phyloP scores from a whole-genome alignment of 2,888 invertebrate species.

The Phengaris alcon region DNA sequence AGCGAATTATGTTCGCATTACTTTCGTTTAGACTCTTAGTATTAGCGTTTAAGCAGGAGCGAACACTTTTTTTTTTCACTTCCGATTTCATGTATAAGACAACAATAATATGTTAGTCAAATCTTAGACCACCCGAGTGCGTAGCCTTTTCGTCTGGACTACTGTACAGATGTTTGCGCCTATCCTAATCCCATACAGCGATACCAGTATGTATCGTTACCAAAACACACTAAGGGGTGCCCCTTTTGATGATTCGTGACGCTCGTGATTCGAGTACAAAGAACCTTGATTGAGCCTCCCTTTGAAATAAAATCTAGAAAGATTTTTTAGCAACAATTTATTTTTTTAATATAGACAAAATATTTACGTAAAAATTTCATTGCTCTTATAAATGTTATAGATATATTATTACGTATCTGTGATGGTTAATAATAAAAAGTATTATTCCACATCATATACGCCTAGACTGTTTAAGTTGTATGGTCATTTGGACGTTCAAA shows the following conservation, averaged over 20 bases:
- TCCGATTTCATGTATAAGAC: too few species aligned
- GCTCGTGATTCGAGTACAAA: conserved; percentile 18
- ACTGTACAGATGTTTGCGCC: neutral
- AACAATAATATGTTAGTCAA: too few species aligned
- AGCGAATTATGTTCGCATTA: too few species aligned
- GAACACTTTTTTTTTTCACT: too few species aligned
- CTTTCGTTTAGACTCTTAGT: too few species aligned
- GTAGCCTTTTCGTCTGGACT: neutral
- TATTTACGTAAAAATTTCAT: neutral
- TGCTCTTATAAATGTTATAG: neutral
- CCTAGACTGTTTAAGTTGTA: neutral
- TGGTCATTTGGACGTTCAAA: neutral
- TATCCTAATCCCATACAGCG: neutral
- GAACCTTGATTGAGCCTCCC: neutral
- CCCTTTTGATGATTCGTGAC: conserved; percentile 17
- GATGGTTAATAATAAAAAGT: neutral
- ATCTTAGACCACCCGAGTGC: too few species aligned
- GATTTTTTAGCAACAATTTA: neutral
- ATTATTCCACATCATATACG: too few species aligned
- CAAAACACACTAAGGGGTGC: conserved; percentile 13
- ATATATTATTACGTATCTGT: neutral
- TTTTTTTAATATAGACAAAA: neutral
- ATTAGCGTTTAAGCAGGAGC: too few species aligned
- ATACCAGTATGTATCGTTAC: conserved; percentile 15
- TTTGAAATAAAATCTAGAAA: neutral